phyloP scores from a whole-genome alignment of 2,113 vertebrate species.

The Paracanthobrama guichenoti region DNA sequence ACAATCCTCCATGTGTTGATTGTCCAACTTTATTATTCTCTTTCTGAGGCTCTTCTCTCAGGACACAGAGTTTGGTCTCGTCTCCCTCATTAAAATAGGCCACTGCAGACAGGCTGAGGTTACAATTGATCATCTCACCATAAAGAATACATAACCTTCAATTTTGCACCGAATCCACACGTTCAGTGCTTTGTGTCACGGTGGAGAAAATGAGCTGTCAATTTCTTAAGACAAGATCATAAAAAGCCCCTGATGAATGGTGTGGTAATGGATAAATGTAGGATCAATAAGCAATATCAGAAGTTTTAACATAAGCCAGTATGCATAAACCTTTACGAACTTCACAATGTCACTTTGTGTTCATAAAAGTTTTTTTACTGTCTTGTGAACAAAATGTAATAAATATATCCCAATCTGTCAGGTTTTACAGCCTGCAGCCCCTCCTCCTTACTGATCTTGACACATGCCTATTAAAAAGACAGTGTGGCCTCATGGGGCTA shows the following conservation, averaged over 20 bases:
- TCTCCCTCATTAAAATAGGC: slow-evolving; percentile 51
- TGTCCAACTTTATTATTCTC: slow-evolving; percentile 65
- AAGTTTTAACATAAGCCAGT: slow-evolving; percentile 73
- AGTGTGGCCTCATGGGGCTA: slow-evolving; percentile 77
- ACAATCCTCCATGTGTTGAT: slow-evolving; percentile 42
- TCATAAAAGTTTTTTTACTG: slow-evolving; percentile 73
- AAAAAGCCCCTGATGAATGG: slow-evolving; percentile 68
- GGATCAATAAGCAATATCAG: slow-evolving; percentile 80
- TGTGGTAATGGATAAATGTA: slow-evolving; percentile 71
- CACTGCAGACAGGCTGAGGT: slow-evolving; percentile 33
- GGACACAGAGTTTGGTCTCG: slow-evolving; percentile 40
- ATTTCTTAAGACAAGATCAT: slow-evolving; percentile 64
- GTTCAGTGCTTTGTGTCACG: slow-evolving; percentile 60
- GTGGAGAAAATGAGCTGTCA: slow-evolving; percentile 62
- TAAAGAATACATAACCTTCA: slow-evolving; percentile 68
- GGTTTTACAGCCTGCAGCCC: slow-evolving; percentile 67
- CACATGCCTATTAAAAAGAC: slow-evolving; percentile 77
- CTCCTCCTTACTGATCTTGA: slow-evolving; percentile 75
- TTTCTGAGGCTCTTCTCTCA: slow-evolving; percentile 61
- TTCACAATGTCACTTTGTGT: slow-evolving; percentile 78
- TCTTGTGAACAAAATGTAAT: slow-evolving; percentile 67
- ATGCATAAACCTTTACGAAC: slow-evolving; percentile 76
- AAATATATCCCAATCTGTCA: slow-evolving; percentile 71
- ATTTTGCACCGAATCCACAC: slow-evolving; percentile 60
- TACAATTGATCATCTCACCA: slow-evolving; percentile 60